A percentile compares a stretch with the other conserved stretches of the same genome.
Conservation (phyloP, 2,888 invertebrate genomes). For the Drosophila nigritarsus region DNA sequence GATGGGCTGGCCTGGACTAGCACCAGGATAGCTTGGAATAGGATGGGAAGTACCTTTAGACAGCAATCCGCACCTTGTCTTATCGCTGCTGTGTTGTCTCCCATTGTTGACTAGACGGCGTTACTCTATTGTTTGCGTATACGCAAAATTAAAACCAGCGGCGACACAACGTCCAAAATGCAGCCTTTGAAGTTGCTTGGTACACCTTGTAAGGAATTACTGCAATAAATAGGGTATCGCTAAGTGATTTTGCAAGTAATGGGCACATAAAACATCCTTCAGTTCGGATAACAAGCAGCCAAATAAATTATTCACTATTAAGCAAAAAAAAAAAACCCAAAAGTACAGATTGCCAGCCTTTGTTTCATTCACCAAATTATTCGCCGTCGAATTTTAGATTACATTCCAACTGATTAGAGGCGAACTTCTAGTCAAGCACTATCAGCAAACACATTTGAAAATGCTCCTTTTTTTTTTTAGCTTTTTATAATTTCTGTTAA, state of each 20-base stretch:
- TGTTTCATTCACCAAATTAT: neutral
- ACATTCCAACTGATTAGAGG: constrained; percentile 1
- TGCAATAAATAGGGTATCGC: neutral
- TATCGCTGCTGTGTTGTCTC: constrained; percentile 50
- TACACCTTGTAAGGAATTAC: constrained; percentile 33
- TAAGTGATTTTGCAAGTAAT: neutral
- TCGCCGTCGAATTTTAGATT: neutral
- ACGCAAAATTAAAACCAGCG: constrained; percentile 72
- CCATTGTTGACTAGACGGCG: constrained; percentile 73
- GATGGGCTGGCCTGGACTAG: neutral
- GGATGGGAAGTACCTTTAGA: constrained; percentile 16
- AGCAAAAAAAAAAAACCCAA: neutral
- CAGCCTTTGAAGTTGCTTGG: constrained; percentile 41
- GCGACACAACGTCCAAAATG: constrained; percentile 32
- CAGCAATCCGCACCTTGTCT: constrained; percentile 55
- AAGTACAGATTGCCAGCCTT: neutral
- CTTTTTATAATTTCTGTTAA: constrained; percentile 7
- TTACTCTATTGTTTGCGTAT: constrained; percentile 74
- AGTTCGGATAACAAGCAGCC: neutral
- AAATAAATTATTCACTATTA: neutral
- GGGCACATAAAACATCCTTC: neutral
- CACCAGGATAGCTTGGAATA: neutral
- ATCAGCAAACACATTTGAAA: neutral
- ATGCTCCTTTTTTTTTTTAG: constrained; percentile 1
- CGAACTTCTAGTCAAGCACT: constrained; percentile 3